These are phyloP conservation scores for Drosophila pseudoananassae DNA, from an alignment of 1,140 invertebrate species.

Conservation along the genomic window DNA sequence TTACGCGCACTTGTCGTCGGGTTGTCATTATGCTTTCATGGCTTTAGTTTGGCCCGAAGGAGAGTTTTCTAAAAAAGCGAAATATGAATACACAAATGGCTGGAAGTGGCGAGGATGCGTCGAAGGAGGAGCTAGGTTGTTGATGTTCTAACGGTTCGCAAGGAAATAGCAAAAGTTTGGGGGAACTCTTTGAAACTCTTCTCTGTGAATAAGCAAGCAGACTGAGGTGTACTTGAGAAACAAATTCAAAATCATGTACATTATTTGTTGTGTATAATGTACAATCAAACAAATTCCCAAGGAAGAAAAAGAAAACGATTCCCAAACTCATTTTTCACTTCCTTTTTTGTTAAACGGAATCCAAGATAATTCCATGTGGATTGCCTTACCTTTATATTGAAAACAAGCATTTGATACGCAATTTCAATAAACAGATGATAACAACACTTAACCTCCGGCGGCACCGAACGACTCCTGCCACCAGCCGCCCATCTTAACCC, in stretches of 20 bases:
- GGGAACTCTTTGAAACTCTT: constrained; percentile 31
- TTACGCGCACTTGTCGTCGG: constrained; percentile 64
- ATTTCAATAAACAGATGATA: constrained; percentile 56
- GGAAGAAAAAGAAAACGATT: not conserved
- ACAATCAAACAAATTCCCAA: not conserved
- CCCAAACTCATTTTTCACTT: not conserved
- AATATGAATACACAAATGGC: constrained; percentile 69
- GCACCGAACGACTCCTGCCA: not conserved
- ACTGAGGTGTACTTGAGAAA: not conserved
- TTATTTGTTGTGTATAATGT: not conserved
- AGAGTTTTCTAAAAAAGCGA: constrained; percentile 54
- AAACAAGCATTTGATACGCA: constrained; percentile 44
- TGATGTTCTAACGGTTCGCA: constrained; percentile 59
- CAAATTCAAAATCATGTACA: not conserved
- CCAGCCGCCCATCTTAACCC: constrained; percentile 6
- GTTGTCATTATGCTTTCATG: constrained; percentile 74
- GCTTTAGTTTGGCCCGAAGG: constrained; percentile 60
- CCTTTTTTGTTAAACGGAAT: constrained; percentile 8
- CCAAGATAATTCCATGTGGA: constrained; percentile 13
- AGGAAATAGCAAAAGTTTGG: constrained; percentile 63
- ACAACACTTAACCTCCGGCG: constrained; percentile 41
- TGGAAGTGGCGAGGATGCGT: not conserved
- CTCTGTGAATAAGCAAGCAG: constrained; percentile 29
- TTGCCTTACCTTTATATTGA: constrained; percentile 20
- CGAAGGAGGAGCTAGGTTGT: constrained; percentile 1